Evolutionary conservation across 2,113 vertebrate genomes (phyloP).

Genomic region (Lontra canadensis): DNA sequence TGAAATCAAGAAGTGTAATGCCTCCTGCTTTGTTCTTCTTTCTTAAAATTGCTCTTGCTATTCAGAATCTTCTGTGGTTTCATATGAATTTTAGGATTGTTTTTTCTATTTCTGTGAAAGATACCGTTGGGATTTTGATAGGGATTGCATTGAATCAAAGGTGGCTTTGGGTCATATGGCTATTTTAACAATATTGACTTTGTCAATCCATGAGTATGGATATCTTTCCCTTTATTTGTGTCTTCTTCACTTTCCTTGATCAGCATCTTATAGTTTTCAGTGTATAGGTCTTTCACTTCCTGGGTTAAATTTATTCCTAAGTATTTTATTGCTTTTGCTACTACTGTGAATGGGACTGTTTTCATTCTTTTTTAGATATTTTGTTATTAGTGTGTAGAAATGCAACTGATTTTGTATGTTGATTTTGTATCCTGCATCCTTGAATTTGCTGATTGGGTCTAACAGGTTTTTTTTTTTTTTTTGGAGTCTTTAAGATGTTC

Average conservation of each 20-base stretch:
- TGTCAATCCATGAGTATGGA: not conserved
- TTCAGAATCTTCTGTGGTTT: not conserved
- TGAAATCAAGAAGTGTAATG: not conserved
- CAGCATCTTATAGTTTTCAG: not conserved
- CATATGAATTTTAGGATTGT: not conserved
- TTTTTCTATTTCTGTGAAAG: not conserved
- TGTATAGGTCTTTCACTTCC: not conserved
- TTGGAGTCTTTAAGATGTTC: not conserved
- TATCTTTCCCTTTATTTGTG: not conserved
- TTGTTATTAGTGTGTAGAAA: not conserved
- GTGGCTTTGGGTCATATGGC: not conserved
- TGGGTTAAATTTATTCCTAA: not conserved
- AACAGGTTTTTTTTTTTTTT: not conserved
- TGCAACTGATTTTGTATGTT: not conserved
- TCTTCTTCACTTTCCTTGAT: not conserved
- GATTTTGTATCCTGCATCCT: not conserved
- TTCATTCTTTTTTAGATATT: not conserved
- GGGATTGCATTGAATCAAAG: not conserved
- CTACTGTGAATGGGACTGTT: not conserved
- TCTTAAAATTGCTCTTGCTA: not conserved
- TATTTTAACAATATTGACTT: not conserved
- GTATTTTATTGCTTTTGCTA: not conserved
- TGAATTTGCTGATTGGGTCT: not conserved
- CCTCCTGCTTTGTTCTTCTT: not conserved
- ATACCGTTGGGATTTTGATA: not conserved